Percentiles rank a stretch among this genome's conserved stretches.
Conservation (phyloP, 2,797 vertebrate genomes). For the Anabacerthia variegaticeps region DNA sequence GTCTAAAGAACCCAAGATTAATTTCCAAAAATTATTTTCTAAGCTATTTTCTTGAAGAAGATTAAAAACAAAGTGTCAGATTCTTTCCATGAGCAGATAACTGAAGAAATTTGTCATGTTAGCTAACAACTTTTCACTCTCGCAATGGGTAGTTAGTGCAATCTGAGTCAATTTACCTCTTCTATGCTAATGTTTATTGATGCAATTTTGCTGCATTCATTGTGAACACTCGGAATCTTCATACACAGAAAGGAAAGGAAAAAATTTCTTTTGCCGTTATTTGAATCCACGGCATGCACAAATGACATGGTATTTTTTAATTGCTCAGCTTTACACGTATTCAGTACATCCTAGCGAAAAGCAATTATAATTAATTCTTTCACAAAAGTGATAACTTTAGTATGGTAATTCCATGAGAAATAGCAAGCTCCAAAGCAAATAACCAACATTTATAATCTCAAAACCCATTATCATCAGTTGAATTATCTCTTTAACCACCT, state of each 20-base stretch:
- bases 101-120: background rate
- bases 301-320: background rate
- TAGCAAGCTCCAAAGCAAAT: background rate
- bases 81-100: background rate
- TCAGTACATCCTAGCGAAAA: background rate
- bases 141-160: background rate
- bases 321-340: background rate
- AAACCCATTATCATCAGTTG: background rate
- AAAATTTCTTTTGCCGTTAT: background rate
- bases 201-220: background rate
- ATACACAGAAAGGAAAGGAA: background rate
- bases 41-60: background rate
- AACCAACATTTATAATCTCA: background rate
- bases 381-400: background rate
- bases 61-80: background rate
- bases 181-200: background rate
- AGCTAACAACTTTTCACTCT: background rate
- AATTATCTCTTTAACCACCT: conserved; percentile 41
- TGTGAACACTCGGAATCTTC: background rate
- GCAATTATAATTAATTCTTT: background rate
- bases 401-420: background rate
- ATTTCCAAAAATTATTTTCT: background rate
- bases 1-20: background rate
- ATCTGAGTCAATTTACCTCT: background rate
- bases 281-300: background rate